phyloP scores from a whole-genome alignment of 2,797 vertebrate species.

The Artibeus jamaicensis region DNA sequence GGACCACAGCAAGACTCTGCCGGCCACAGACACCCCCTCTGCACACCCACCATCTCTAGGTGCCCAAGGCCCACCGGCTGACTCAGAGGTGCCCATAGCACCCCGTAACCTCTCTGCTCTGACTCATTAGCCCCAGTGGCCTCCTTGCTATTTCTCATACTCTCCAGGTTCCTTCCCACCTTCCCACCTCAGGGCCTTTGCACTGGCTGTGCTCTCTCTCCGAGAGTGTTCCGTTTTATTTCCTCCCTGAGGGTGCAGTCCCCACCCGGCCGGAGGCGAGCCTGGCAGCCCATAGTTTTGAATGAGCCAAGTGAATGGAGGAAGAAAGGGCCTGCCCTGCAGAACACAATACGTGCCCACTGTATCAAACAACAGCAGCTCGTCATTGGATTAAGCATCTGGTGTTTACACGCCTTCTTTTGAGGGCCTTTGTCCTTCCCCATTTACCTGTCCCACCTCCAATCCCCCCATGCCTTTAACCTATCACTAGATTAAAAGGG shows the following conservation, averaged over 20 bases:
- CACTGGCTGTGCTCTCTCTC: not conserved
- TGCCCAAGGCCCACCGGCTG: not conserved
- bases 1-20: not conserved
- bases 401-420: not conserved
- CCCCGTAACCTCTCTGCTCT: not conserved
- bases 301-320: not conserved
- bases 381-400: no score
- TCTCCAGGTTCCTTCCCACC: fast-evolving
- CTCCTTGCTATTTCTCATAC: not conserved
- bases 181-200: not conserved
- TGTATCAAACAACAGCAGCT: not conserved
- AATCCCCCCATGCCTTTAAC: not conserved
- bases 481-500: not conserved
- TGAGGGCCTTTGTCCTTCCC: not conserved
- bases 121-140: not conserved
- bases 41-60: fast-evolving
- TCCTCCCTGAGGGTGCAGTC: not conserved
- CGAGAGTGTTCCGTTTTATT: not conserved
- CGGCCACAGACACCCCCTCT: not conserved
- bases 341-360: fast-evolving
- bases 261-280: not conserved
- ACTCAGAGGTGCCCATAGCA: fast-evolving
- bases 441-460: not conserved
- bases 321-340: no score
- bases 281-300: fast-evolving